These are phyloP conservation scores for Australoheros facetus DNA, from an alignment of 2,797 vertebrate species.

Conservation along the genomic window DNA sequence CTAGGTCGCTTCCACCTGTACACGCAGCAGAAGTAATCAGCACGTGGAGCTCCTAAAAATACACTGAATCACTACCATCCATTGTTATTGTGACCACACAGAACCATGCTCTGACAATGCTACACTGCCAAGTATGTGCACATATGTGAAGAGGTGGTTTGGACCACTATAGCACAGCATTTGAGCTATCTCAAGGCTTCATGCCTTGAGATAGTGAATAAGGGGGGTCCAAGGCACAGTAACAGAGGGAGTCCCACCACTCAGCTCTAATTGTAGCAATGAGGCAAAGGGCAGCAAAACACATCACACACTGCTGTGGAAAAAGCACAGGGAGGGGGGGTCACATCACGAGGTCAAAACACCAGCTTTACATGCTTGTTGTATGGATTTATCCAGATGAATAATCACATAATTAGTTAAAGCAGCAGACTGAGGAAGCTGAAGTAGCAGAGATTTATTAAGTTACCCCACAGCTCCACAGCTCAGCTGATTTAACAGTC, in stretches of 20 bases:
- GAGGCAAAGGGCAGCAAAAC: constrained; percentile 18
- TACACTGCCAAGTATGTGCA: background rate
- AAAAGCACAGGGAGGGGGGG: constrained; percentile 42
- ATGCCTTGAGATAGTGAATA: constrained; percentile 32
- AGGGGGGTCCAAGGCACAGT: background rate
- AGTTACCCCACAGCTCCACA: background rate
- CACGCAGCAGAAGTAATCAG: background rate
- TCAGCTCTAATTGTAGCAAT: constrained; percentile 56
- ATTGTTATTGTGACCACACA: constrained; percentile 1
- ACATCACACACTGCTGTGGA: constrained; percentile 26
- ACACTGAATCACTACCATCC: background rate
- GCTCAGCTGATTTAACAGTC: background rate
- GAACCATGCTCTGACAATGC: background rate
- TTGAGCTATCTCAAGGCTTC: constrained; percentile 50
- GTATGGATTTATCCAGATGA: background rate
- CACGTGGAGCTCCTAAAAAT: background rate
- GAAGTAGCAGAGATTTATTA: background rate
- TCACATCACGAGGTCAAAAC: background rate
- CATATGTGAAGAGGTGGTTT: background rate
- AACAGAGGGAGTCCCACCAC: constrained; percentile 28
- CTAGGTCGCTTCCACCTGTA: background rate
- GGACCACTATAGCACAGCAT: constrained; percentile 52
- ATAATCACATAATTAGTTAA: background rate
- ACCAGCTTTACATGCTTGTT: background rate
- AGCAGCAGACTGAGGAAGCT: background rate